These are phyloP conservation scores for Macaca mulatta DNA, from an alignment of 2,113 vertebrate genomes.

Conservation along the genomic window DNA sequence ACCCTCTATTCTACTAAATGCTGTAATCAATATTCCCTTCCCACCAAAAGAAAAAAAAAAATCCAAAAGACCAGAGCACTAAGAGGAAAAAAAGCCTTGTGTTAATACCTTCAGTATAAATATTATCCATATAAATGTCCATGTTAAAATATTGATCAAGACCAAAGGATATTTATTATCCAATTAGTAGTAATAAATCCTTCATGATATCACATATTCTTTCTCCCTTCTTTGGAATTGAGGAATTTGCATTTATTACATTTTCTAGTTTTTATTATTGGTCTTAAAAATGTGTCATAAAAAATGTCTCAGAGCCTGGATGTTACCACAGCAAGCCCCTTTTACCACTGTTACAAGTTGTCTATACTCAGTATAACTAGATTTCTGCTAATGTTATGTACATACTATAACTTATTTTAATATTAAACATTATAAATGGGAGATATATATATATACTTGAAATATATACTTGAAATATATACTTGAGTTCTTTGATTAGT, in stretches of 20 bases:
- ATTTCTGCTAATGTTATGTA: slow-evolving; percentile 13
- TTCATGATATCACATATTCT: neutral
- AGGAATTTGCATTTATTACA: neutral
- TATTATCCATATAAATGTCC: neutral
- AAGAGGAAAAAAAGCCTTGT: neutral
- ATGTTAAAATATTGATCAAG: slow-evolving; percentile 26
- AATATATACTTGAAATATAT: slow-evolving; percentile 18
- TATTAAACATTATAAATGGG: neutral
- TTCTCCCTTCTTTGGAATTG: neutral
- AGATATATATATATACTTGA: neutral
- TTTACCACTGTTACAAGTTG: neutral
- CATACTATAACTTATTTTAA: slow-evolving; percentile 3
- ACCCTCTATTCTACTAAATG: neutral
- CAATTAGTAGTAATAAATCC: neutral
- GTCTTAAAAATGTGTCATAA: slow-evolving; percentile 29
- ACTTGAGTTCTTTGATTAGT: slow-evolving; percentile 36
- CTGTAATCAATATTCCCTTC: neutral
- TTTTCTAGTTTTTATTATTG: slow-evolving; percentile 13
- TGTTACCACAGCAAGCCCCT: neutral
- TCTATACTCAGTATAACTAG: neutral
- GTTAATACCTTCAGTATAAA: neutral
- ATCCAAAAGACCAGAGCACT: neutral
- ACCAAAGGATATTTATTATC: slow-evolving; percentile 16
- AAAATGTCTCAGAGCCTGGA: neutral
- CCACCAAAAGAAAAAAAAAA: neutral